Conservation (phyloP, 2,113 vertebrate species). For the Hemiprocne comata region DNA sequence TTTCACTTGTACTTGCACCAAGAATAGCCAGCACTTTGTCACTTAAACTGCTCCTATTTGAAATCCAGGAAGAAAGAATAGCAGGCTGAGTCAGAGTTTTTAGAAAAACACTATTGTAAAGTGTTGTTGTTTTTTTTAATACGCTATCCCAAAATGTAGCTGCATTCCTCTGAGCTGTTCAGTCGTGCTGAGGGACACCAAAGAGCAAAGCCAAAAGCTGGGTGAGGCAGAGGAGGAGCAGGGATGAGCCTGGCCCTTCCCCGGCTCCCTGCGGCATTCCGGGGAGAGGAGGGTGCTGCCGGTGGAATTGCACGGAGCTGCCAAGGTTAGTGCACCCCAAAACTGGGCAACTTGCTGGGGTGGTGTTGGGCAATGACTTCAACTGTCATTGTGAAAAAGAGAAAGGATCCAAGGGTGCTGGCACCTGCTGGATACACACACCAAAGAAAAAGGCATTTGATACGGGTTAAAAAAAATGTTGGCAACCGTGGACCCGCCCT, state of each 20-base stretch:
- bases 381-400: neutral
- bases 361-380: neutral
- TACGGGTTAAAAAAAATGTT: neutral
- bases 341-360: fast-evolving
- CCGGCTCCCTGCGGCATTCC: fast-evolving
- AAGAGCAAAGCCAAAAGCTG: neutral
- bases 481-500: neutral
- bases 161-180: neutral
- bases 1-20: neutral
- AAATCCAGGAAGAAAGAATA: neutral
- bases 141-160: neutral
- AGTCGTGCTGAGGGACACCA: too few relatives aligned
- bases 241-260: neutral
- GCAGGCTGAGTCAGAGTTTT: neutral
- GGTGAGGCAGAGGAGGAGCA: neutral
- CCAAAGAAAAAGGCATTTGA: neutral
- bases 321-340: too few relatives aligned
- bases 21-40: neutral
- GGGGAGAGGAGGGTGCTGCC: neutral
- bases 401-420: neutral
- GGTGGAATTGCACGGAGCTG: too few relatives aligned
- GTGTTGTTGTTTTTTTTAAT: neutral
- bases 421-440: neutral
- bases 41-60: neutral
- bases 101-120: neutral